Conservation (phyloP, 2,888 invertebrate species). For the Synanthedon tipuliformis region DNA sequence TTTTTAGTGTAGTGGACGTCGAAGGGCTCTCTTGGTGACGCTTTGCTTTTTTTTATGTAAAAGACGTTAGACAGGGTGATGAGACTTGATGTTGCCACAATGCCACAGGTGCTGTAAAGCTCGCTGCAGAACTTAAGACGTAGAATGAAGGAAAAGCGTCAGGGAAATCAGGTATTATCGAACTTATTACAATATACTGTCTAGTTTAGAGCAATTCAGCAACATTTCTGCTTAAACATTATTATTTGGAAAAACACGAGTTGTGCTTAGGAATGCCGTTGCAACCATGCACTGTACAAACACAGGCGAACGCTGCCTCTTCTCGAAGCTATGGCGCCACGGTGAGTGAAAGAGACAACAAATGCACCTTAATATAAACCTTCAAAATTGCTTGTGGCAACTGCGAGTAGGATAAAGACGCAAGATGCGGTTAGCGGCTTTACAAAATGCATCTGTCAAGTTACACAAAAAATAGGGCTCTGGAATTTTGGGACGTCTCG, state of each 20-base stretch:
- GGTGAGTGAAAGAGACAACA: conserved; percentile 54
- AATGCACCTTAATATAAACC: conserved; percentile 59
- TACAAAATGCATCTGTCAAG: conserved; percentile 68
- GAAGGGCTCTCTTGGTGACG: too few relatives aligned
- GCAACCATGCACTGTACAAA: conserved; percentile 42
- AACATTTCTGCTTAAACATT: neutral
- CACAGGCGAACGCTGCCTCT: conserved; percentile 44
- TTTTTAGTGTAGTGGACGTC: too few relatives aligned
- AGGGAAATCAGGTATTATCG: too few relatives aligned
- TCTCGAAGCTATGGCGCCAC: conserved; percentile 54
- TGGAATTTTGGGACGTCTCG: conserved; percentile 65
- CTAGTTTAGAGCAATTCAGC: too few relatives aligned
- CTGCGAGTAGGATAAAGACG: conserved; percentile 57
- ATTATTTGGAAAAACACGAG: conserved; percentile 36
- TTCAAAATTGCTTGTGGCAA: conserved; percentile 50
- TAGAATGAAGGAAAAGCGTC: too few relatives aligned
- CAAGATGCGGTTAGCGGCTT: conserved; percentile 65
- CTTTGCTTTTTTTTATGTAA: too few relatives aligned
- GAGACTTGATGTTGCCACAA: too few relatives aligned
- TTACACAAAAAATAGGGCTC: conserved; percentile 53
- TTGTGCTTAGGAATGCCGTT: conserved; percentile 50
- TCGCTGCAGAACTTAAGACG: too few relatives aligned
- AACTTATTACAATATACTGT: too few relatives aligned
- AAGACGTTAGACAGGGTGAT: too few relatives aligned
- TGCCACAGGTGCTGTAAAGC: too few relatives aligned